Conservation (phyloP, 2,113 vertebrate genomes). For the Empidonax alnorum region DNA sequence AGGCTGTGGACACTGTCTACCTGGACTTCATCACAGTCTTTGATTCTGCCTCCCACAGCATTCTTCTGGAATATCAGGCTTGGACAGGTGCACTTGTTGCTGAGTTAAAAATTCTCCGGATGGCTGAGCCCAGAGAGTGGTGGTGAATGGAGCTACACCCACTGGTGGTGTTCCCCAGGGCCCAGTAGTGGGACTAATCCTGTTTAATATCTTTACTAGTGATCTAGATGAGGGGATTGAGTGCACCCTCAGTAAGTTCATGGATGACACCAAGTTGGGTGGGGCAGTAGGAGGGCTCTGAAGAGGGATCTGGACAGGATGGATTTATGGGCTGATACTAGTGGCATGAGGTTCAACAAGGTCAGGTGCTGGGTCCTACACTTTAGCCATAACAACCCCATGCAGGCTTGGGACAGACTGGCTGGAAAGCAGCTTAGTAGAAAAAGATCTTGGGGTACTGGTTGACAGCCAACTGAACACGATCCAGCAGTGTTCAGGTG, state of each 20-base stretch:
- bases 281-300: background rate
- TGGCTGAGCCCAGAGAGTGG: background rate
- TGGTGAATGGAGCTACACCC: background rate
- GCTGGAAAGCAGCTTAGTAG: background rate
- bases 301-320: background rate
- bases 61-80: background rate
- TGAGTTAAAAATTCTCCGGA: background rate
- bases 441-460: background rate
- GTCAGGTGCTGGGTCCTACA: background rate
- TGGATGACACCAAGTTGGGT: too few relatives aligned
- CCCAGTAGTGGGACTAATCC: background rate
- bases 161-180: background rate
- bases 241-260: background rate
- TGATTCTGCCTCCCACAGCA: background rate
- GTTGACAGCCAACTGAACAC: background rate
- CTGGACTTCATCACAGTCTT: background rate
- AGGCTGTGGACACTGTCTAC: background rate
- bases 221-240: background rate
- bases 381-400: background rate
- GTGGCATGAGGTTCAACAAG: background rate
- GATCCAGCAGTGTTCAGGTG: background rate
- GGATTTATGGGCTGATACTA: too few relatives aligned
- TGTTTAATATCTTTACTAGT: background rate
- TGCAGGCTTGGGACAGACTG: background rate
- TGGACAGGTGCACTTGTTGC: background rate